phyloP scores from a whole-genome alignment of 1,140 invertebrate species.

The Meloidogyne hapla region DNA sequence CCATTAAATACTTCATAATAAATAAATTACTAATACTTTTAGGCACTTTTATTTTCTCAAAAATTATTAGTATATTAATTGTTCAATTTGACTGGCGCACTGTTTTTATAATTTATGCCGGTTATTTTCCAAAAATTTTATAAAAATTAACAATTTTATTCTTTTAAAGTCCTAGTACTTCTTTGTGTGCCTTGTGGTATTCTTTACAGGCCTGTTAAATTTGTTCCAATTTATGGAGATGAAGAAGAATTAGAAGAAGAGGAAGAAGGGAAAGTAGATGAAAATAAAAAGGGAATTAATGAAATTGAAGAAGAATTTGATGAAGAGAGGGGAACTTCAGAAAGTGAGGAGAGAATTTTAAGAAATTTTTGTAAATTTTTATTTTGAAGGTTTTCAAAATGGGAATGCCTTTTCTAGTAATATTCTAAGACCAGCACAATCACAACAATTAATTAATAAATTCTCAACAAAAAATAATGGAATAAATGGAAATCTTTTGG shows the following conservation, averaged over 20 bases:
- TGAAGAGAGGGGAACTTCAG: background rate
- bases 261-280: constrained; percentile 30
- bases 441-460: constrained; percentile 31
- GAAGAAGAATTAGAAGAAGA: constrained; percentile 57
- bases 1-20: background rate
- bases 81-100: constrained; percentile 67
- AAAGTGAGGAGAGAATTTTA: background rate
- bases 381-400: background rate
- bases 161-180: constrained; percentile 43
- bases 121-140: constrained; percentile 51
- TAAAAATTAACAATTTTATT: background rate
- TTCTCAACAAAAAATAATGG: background rate
- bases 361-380: background rate
- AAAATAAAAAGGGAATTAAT: background rate
- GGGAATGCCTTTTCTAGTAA: background rate
- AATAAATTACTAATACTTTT: background rate
- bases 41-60: constrained; percentile 74
- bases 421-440: constrained; percentile 43
- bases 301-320: constrained; percentile 9
- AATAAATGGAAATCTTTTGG: background rate
- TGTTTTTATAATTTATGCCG: constrained; percentile 78
- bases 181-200: constrained; percentile 78
- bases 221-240: constrained; percentile 69
- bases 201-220: constrained; percentile 73
- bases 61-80: constrained; percentile 65